phyloP scores from a whole-genome alignment of 2,888 invertebrate species.

The Ormyrus thymus region DNA sequence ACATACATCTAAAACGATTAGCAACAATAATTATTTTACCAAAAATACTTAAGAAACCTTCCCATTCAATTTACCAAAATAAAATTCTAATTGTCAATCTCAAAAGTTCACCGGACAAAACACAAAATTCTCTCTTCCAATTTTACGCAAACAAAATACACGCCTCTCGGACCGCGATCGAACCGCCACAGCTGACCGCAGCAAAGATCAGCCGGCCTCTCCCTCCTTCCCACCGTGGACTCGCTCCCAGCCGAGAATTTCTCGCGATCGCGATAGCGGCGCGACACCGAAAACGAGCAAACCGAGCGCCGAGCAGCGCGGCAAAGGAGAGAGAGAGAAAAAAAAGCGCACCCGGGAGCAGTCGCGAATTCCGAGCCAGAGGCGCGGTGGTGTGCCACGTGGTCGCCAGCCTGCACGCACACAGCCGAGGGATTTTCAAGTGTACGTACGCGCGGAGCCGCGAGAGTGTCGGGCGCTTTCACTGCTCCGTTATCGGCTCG shows the following conservation, averaged over 20 bases:
- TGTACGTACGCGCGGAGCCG: slow-evolving; percentile 2
- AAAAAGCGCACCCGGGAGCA: background rate
- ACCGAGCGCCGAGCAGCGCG: background rate
- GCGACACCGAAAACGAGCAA: slow-evolving; percentile 17
- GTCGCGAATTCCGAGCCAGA: slow-evolving; percentile 31
- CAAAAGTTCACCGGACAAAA: too few species aligned
- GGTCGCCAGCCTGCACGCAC: background rate
- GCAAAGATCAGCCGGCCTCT: background rate
- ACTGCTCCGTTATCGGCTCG: slow-evolving; percentile 30
- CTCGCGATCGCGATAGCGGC: slow-evolving; percentile 1
- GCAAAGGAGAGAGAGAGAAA: background rate
- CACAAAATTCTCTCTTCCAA: too few species aligned
- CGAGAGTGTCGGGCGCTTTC: slow-evolving; percentile 33
- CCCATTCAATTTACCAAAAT: too few species aligned
- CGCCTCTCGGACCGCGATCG: too few species aligned
- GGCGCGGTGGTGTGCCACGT: slow-evolving; percentile 13
- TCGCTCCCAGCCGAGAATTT: background rate
- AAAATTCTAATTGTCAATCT: too few species aligned
- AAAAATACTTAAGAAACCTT: too few species aligned
- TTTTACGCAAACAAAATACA: too few species aligned
- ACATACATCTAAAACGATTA: too few species aligned
- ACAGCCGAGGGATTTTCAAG: slow-evolving; percentile 21
- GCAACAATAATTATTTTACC: too few species aligned
- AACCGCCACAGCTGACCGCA: too few species aligned
- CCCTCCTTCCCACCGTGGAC: background rate